These are phyloP conservation scores for Ovis canadensis DNA, from an alignment of 2,113 vertebrate genomes.

Conservation along the genomic window DNA sequence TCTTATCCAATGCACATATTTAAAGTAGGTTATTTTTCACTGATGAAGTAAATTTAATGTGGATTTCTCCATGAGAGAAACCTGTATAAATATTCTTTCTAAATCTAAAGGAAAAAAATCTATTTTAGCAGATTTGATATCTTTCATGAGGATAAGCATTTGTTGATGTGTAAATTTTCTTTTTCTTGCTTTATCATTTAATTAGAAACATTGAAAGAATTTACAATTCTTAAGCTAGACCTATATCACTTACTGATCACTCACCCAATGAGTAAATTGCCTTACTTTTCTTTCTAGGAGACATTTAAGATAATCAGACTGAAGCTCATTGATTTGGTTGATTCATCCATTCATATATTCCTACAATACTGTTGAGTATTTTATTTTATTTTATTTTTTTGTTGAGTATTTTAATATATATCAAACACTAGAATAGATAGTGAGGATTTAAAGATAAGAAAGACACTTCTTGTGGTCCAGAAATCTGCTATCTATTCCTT, in stretches of 20 bases:
- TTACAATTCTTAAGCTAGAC: background rate
- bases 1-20: background rate
- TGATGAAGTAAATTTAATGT: background rate
- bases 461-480: background rate
- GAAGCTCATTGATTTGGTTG: background rate
- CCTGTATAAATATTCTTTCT: background rate
- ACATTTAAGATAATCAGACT: background rate
- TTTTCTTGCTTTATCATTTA: background rate
- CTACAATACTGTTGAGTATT: background rate
- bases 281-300: background rate
- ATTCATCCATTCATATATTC: background rate
- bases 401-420: background rate
- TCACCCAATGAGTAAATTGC: background rate
- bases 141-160: background rate
- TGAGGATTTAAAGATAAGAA: background rate
- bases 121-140: background rate
- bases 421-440: background rate
- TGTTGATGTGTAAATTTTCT: slow-evolving; percentile 3
- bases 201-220: background rate
- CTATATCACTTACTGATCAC: background rate
- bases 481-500: background rate
- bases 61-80: background rate
- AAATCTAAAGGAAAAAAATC: background rate
- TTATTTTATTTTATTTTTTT: background rate
- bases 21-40: background rate